Evolutionary conservation across 2,113 vertebrate genomes (phyloP).

Genomic region (Leucoraja erinaceus): DNA sequence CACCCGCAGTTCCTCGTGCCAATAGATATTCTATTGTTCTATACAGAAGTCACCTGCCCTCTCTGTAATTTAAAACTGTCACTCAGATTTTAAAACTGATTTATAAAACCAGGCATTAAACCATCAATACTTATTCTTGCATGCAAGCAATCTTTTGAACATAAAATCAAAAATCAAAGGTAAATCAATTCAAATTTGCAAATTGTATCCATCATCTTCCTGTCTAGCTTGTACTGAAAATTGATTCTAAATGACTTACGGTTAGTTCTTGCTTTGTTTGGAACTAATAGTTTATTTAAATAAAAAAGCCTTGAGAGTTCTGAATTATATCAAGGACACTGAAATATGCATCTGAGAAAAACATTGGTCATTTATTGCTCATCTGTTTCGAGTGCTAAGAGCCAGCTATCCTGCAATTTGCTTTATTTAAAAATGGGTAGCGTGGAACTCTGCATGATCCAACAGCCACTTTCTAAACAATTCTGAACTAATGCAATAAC

Average conservation of each 20-base stretch:
- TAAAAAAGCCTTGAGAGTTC: background rate
- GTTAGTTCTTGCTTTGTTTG: background rate
- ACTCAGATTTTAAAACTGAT: background rate
- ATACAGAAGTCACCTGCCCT: too few species aligned
- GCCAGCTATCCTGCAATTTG: background rate
- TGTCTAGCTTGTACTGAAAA: background rate
- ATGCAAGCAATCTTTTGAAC: background rate
- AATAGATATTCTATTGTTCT: too few species aligned
- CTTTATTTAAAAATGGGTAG: background rate
- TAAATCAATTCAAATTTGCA: constrained; percentile 2
- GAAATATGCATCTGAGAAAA: background rate
- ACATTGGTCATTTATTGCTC: background rate
- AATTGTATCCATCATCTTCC: background rate
- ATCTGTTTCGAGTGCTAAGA: background rate
- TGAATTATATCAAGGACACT: background rate
- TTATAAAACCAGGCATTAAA: background rate
- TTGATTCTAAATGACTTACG: background rate
- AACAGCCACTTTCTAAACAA: background rate
- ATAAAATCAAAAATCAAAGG: background rate
- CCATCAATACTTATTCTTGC: background rate
- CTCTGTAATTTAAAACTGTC: background rate
- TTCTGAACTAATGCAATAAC: background rate
- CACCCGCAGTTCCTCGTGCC: too few species aligned
- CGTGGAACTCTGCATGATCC: background rate
- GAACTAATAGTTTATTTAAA: background rate